Evolutionary conservation across 2,888 invertebrate genomes (phyloP).

Genomic region (Rhaphigaster nebulosa): DNA sequence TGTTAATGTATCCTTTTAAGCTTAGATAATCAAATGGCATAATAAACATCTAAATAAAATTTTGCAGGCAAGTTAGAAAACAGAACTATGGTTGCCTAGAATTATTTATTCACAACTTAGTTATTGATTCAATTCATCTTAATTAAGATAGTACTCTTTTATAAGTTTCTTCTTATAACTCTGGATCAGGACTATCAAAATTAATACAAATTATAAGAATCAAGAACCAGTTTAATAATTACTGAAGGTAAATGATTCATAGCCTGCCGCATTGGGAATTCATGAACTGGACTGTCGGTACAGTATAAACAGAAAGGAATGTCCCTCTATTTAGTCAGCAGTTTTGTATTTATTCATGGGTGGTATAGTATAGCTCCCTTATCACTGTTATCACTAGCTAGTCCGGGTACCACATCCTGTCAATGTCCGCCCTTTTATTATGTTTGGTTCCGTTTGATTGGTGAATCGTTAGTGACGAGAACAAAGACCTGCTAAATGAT

Average conservation of each 20-base stretch:
- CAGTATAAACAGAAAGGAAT: neutral
- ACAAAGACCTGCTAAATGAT: neutral
- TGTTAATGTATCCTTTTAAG: too few species aligned
- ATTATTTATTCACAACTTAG: too few species aligned
- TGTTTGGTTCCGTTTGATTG: neutral
- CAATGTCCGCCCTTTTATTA: neutral
- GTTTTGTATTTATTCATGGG: constrained; percentile 27
- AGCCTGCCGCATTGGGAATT: neutral
- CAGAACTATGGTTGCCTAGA: too few species aligned
- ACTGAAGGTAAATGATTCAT: neutral
- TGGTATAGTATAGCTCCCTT: neutral
- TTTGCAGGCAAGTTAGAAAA: too few species aligned
- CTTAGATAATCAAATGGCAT: too few species aligned
- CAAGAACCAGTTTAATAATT: neutral
- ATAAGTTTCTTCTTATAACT: neutral
- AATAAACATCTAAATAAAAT: too few species aligned
- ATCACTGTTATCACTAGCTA: neutral
- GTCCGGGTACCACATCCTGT: neutral
- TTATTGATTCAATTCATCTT: too few species aligned
- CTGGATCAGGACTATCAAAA: neutral
- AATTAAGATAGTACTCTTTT: too few species aligned
- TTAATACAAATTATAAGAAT: neutral
- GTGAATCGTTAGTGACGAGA: neutral
- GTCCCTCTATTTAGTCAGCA: constrained; percentile 9
- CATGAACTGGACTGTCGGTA: neutral